Evolutionary conservation across 2,797 vertebrate genomes (phyloP).

Genomic region (Muscicapa striata): DNA sequence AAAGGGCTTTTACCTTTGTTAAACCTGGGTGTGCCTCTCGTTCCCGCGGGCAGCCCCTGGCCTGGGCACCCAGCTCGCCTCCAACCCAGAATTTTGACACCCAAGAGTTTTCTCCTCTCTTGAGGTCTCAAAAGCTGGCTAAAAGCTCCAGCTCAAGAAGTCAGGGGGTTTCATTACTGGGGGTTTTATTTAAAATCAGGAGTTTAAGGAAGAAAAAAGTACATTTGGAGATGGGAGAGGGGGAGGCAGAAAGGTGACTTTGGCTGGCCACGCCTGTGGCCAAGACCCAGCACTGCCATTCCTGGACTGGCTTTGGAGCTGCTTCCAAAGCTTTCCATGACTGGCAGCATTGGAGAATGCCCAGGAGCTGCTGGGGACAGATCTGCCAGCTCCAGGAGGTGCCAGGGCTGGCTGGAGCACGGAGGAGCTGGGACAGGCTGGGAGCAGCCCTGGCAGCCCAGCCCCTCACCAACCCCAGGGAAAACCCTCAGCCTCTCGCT

Average conservation of each 20-base stretch:
- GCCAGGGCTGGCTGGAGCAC: neutral
- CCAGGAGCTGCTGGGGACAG: neutral
- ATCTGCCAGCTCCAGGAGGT: neutral
- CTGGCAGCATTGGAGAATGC: rapidly evolving
- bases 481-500: neutral
- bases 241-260: neutral
- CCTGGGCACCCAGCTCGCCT: rapidly evolving
- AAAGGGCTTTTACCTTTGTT: neutral
- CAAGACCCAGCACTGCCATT: rapidly evolving
- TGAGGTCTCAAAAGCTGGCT: neutral
- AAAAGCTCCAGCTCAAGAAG: neutral
- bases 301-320: rapidly evolving
- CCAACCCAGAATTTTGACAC: neutral
- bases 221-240: neutral
- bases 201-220: neutral
- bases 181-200: neutral
- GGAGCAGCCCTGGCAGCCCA: neutral
- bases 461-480: neutral
- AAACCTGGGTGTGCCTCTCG: neutral
- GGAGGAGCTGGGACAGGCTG: rapidly evolving
- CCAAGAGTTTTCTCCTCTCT: rapidly evolving
- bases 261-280: rapidly evolving
- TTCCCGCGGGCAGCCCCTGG: neutral
- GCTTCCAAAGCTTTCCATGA: neutral
- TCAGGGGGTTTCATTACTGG: rapidly evolving